Base-by-base conservation (phyloP, 2,888 invertebrate genomes). In the Drosophila anomelani region DNA sequence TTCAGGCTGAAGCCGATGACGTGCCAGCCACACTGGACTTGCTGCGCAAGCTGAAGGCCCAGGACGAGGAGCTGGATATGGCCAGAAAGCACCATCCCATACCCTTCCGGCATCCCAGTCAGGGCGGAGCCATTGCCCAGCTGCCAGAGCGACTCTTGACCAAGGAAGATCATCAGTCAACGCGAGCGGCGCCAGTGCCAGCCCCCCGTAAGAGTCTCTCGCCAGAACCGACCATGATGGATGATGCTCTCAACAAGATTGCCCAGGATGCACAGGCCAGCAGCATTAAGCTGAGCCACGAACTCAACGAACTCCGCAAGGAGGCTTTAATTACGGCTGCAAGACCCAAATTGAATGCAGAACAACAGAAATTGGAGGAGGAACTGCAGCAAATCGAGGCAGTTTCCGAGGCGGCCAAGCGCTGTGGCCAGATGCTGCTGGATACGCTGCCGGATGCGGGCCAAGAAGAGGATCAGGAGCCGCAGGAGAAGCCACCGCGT, bases 261-360 rank as follows among this genome's bases (percentile, higher is more conserved):
- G 96, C 96, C 13, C 94, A 94, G 88, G 96, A 96, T 93, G 96
- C 96, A 15, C 94, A 95, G 93, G 95, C 95, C 88, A 95, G 95
- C 49, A 96, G 95, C 88, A 95, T 95, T 77, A 94, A 95, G 81
- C 91, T 95, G 83, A 95, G 94, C n/a, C 94, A 94, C 76, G 95
- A 96, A 75, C 92, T 96, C 88, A 94, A 94, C 47, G 94, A 95
- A 89, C 88, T 95, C 5, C 87, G 93, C 43, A 91, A 90, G 60
- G 93, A 92, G 72, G 91, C 92, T 0, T 56, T 91, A 6, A 90
- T 91, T 0, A 91, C 90, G 2, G 80, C 90, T 0, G 85, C 91
- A 0, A 78, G 89, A 1, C 89, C 91, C 5, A 91, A 90, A 32
- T 15, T 82, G 0, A 85, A 81, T 55, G 75, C 81, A 0, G 90